Base-by-base conservation (phyloP, 92 coral and sea anemone genomes). In the Umimayanthus chanpuru region DNA sequence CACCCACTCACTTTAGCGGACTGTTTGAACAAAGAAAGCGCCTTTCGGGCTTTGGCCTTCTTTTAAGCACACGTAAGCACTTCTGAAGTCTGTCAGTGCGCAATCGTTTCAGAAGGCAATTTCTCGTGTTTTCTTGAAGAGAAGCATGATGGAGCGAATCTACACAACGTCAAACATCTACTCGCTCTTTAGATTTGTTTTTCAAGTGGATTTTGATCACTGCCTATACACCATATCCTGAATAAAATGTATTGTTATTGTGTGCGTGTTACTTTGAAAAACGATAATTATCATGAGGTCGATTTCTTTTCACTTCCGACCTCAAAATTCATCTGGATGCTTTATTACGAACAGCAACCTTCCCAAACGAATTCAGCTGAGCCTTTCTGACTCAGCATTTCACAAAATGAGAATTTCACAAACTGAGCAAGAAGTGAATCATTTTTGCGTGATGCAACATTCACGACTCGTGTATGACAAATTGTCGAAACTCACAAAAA, bases 261-360 rank as follows among this genome's bases (percentile, higher is more conserved):
- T 32, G n/a, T 68, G 87, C 77, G 77, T 70, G 78, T 83, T 78
- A 70, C 15, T 83, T 56, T 49, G 66, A 82, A 66, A 81, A 67
- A 39, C 18, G 44, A 68, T 70, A 44, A 83, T 68, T 83, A 68
- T 67, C 87, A 67, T 70, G 58, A 29, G 75, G 23, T 43, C 71
- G 76, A 43, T 40, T 82, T 81, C 56, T 82, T 82, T 71, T 80
- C 72, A 83, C 73, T 68, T 70, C 77, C 77, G 77, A 82, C 86
- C 38, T 68, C 65, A 82, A 82, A 64, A 68, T 66, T 67, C 86
- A 82, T 67, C 77, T 40, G 61, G 25, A 32, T 67, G 41, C 41
- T 40, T 83, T 16, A 30, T 15, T 44, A 6, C 49, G 44, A 36
- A 25, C 9, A 39, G 41, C 65, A 70, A 49, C 40, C 40, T 70